A percentile compares a stretch with the other conserved stretches of the same genome.
Evolutionary conservation across 2,888 invertebrate species (phyloP).

Genomic region (Latheticus oryzae): DNA sequence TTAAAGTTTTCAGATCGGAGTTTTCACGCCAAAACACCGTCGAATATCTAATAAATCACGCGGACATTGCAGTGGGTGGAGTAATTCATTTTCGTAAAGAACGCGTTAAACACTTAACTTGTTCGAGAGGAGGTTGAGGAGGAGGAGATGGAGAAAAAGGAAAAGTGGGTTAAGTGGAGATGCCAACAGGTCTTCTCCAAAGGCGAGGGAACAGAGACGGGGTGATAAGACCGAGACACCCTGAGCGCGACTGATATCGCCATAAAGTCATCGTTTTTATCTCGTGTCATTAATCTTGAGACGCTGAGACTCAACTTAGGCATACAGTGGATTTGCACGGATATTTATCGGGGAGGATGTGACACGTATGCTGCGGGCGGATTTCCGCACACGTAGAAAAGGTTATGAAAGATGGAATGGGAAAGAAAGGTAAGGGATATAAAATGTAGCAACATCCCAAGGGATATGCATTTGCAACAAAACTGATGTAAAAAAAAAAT

Average conservation of each 20-base stretch:
- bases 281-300: slow-evolving; percentile 59
- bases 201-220: slow-evolving; percentile 36
- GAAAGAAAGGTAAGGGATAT: too few species aligned
- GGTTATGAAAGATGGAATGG: too few species aligned
- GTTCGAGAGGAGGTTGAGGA: slow-evolving; percentile 19
- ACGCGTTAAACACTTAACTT: slow-evolving; percentile 52
- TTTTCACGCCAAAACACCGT: slow-evolving; percentile 47
- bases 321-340: too few species aligned
- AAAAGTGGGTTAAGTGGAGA: slow-evolving; percentile 55
- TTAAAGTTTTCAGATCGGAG: slow-evolving; percentile 43
- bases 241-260: slow-evolving; percentile 54
- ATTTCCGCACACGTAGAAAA: too few species aligned
- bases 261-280: slow-evolving; percentile 60
- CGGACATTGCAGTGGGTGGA: slow-evolving; percentile 13
- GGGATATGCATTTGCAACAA: too few species aligned
- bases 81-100: slow-evolving; percentile 51
- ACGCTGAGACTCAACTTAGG: slow-evolving; percentile 52
- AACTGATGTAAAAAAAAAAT: too few species aligned
- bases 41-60: slow-evolving; percentile 50
- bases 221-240: slow-evolving; percentile 49
- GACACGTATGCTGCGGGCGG: too few species aligned
- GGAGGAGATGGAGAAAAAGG: slow-evolving; percentile 44
- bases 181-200: slow-evolving; percentile 58
- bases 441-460: too few species aligned
- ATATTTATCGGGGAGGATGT: slow-evolving; percentile 20